Evolutionary conservation across 2,797 vertebrate genomes (phyloP).

Genomic region (Cacajao melanocephalus): DNA sequence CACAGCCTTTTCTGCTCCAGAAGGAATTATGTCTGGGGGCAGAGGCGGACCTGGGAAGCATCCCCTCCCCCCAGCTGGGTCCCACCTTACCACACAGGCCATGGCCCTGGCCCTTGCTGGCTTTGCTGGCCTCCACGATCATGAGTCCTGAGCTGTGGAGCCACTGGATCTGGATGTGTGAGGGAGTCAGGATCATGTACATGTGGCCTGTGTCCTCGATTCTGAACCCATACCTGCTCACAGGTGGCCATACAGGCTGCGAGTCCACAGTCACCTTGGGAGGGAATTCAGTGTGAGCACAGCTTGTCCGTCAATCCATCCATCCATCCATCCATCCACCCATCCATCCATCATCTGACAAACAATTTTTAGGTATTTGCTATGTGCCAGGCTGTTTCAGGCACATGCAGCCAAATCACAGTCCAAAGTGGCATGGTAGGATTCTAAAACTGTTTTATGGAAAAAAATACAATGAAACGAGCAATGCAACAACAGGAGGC

Average conservation of each 20-base stretch:
- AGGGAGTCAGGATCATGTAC: conserved; percentile 93
- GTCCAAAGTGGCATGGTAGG: background rate
- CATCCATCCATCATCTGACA: background rate
- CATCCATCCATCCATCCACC: no score
- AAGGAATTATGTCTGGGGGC: background rate
- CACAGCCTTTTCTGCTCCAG: background rate
- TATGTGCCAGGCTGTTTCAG: background rate
- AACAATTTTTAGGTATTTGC: background rate
- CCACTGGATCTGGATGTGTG: conserved; percentile 94
- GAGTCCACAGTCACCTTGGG: conserved; percentile 92
- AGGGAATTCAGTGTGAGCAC: background rate
- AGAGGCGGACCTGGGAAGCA: background rate
- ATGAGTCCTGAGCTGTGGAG: conserved; percentile 96
- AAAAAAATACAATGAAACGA: background rate
- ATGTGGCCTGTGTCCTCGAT: conserved; percentile 96
- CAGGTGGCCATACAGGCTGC: conserved; percentile 90
- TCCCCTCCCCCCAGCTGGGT: background rate
- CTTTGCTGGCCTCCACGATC: conserved; percentile 91
- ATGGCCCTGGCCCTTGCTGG: conserved; percentile 85
- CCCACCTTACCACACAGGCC: conserved; percentile 93
- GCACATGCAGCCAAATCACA: background rate
- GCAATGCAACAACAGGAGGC: background rate
- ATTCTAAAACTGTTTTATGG: background rate
- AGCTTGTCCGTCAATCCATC: background rate
- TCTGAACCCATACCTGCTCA: conserved; percentile 95